phyloP scores from a whole-genome alignment of 2,888 invertebrate species.

The Drosophila kambysellisi region DNA sequence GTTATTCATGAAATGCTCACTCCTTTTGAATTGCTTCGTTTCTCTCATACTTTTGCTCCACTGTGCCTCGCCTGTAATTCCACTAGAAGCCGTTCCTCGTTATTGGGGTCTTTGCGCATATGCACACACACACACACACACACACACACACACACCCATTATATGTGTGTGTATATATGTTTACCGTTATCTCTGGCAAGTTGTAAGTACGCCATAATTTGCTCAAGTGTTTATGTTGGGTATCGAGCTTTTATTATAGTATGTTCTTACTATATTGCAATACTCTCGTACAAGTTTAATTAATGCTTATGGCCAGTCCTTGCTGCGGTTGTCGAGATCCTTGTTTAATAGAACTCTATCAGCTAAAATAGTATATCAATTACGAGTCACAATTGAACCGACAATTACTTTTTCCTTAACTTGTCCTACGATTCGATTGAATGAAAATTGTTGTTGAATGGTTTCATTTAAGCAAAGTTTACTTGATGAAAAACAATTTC shows the following conservation, averaged over 20 bases:
- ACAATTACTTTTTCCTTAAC: neutral
- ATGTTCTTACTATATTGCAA: slow-evolving; percentile 55
- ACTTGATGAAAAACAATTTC: neutral
- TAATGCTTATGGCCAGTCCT: slow-evolving; percentile 57
- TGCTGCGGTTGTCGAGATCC: slow-evolving; percentile 11
- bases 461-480: neutral
- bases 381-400: neutral
- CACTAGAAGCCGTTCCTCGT: slow-evolving; percentile 48
- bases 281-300: slow-evolving; percentile 52
- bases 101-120: slow-evolving; percentile 55
- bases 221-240: slow-evolving; percentile 66
- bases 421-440: neutral
- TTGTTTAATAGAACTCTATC: slow-evolving; percentile 14
- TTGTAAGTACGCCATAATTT: slow-evolving; percentile 70
- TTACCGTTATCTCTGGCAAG: slow-evolving; percentile 69
- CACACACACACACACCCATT: slow-evolving; percentile 7
- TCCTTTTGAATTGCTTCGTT: neutral
- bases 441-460: neutral
- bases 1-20: neutral
- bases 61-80: slow-evolving; percentile 45
- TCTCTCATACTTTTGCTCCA: slow-evolving; percentile 12
- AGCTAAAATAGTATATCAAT: neutral
- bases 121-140: slow-evolving; percentile 1
- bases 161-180: slow-evolving; percentile 27
- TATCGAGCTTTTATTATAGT: slow-evolving; percentile 61